Evolutionary conservation across 2,113 vertebrate genomes (phyloP), one percentile per base, ranked within the genome.

Genomic region (Ictalurus furcatus): DNA sequence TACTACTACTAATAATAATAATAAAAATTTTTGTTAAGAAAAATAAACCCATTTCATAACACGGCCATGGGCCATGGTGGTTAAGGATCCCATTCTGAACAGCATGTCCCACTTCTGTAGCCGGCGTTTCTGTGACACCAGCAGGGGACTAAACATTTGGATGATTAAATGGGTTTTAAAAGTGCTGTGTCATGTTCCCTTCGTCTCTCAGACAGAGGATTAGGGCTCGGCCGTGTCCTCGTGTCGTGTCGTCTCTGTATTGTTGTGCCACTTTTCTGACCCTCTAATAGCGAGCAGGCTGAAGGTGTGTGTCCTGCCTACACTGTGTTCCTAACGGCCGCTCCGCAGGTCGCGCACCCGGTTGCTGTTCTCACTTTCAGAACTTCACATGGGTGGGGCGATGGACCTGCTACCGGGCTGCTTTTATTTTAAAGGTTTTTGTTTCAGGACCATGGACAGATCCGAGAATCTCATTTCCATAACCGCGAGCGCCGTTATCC

Each of bases 161-260:
- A 92, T 94, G 94, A 95, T 94, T 94, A 94, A 95, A 95, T 87
- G 92, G 94, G 93, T 95, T 94, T 92, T 90, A 87, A 88, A 90
- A n/a, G 87, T 63, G 74, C 92, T 92, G 92, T 93, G 93, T 93
- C 95, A 94, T 94, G 93, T 95, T 93, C 87, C 91, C 86, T 87
- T 94, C 94, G 93, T 93, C 94, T 94, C 91, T 89, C 92, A 94
- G 92, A 95, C 94, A 93, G 94, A 91, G 93, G 93, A 95, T 95
- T 93, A 93, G 86, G 91, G 90, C 80, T 94, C 85, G 90, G 84
- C 90, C 88, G 87, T 93, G 92, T 94, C 91, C 92, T 71, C 90
- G 88, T 78, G 88, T 85, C 81, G 71, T 85, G 85, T 83, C 76
- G 59, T 87, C 79, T 86, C 84, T 52, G 52, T 37, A 58, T 69